These are phyloP conservation scores for Leuciscus waleckii DNA, from an alignment of 2,797 vertebrate species.

Conservation along the genomic window DNA sequence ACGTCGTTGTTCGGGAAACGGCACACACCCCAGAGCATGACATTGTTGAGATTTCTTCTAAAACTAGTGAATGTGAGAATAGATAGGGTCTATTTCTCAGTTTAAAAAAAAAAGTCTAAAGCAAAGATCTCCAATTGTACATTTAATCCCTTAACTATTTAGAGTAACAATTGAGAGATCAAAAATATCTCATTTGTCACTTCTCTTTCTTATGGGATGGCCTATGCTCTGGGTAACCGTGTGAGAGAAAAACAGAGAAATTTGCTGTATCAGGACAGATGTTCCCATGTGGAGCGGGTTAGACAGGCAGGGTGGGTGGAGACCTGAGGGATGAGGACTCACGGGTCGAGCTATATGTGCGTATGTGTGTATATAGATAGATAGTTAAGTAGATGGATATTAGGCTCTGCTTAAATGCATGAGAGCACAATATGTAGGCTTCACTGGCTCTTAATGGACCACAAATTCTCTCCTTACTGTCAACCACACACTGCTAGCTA, in stretches of 20 bases:
- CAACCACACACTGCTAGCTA: conserved; percentile 33
- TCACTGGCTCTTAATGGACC: conserved; percentile 72
- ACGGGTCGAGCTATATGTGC: neutral
- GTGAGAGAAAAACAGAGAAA: conserved; percentile 12
- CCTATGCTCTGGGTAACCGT: neutral
- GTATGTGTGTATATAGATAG: conserved; percentile 14
- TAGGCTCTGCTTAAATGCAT: conserved; percentile 54
- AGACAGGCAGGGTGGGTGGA: neutral
- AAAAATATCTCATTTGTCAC: neutral
- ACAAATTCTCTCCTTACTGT: conserved; percentile 66
- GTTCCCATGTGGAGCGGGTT: conserved; percentile 1
- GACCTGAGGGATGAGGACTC: neutral
- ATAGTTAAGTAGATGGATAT: conserved; percentile 37
- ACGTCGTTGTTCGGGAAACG: no score
- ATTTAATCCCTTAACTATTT: neutral
- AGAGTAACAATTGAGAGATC: conserved; percentile 8
- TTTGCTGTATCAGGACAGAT: conserved; percentile 24
- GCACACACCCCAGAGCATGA: neutral
- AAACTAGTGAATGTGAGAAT: neutral
- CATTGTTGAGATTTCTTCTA: neutral
- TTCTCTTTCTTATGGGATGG: neutral
- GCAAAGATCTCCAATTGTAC: neutral
- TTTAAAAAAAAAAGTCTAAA: neutral
- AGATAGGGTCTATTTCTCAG: neutral
- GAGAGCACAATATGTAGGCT: conserved; percentile 67